Evolutionary conservation across 1,140 invertebrate genomes (phyloP), one percentile per base, ranked within the genome.

Genomic region (Zeugodacus cucurbitae): DNA sequence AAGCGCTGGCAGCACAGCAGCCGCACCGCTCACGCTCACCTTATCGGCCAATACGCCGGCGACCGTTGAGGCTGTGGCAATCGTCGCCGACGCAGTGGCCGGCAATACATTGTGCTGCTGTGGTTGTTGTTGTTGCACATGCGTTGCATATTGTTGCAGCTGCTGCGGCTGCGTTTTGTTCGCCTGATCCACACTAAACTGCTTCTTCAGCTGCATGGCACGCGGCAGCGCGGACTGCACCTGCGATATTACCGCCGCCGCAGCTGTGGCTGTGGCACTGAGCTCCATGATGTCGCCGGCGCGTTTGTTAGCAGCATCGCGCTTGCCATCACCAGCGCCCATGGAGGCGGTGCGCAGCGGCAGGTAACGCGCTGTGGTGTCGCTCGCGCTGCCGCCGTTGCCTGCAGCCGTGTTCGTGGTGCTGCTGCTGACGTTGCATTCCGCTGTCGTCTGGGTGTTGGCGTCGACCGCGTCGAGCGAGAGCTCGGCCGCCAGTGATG

Each of bases 111-210:
- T 58, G 32, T 17, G 26, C 32, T 26, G 86, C 59, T 44, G 86
- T 14, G 11, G 85, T 22, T 48, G 67, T n/a, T 29, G 34, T 17
- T 59, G 70, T 37, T 57, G n/a, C 44, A 26, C 26, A 58, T 20
- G 88, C 37, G 17, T 58, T 85, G 59, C 41, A 59, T 90, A 90
- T 87, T 89, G 86, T 87, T 89, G 86, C 26, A 89, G 62, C 87
- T 41, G 37, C 85, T 74, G 74, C 20, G 67, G 29, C 85, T 90
- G 87, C 37, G 89, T 90, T 88, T 92, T 92, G 89, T 91, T 82
- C 74, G 74, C 90, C 88, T 93, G 93, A 90, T 93, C 93, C 89
- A 93, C 88, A 90, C 93, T 93, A 91, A 93, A 93, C 91, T 93
- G 93, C 91, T 93, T 93, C 90, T 92, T 92, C 37, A 93, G 89